A percentile compares a stretch with the other conserved stretches of the same genome.
phyloP scores from a whole-genome alignment of 2,797 vertebrate species.

The Xiphophorus birchmanni region DNA sequence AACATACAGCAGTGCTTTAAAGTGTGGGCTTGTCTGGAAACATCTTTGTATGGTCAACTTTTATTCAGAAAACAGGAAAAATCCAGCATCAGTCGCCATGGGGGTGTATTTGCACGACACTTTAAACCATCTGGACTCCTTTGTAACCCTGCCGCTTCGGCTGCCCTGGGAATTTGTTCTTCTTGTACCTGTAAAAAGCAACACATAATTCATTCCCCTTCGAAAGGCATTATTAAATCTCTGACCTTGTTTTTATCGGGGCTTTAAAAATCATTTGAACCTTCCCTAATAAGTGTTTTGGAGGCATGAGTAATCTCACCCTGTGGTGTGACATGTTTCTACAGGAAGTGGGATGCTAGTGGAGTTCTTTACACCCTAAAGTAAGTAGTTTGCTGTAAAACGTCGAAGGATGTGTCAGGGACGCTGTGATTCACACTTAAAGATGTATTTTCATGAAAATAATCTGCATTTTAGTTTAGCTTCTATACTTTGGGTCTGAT shows the following conservation, averaged over 20 bases:
- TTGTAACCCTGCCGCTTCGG: constrained; percentile 59
- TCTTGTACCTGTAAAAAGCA: constrained; percentile 67
- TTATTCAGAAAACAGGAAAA: not conserved
- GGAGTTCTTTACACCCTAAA: not conserved
- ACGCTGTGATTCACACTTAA: not conserved
- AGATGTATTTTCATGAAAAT: not conserved
- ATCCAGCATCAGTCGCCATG: not conserved
- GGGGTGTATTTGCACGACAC: not conserved
- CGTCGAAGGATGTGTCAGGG: not conserved
- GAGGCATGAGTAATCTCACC: not conserved
- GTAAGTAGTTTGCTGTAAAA: not conserved
- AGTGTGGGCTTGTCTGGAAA: constrained; percentile 8
- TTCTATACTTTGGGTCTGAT: not conserved
- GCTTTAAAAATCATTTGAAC: not conserved
- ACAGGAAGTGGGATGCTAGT: not conserved
- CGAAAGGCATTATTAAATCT: not conserved
- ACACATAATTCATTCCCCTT: not conserved
- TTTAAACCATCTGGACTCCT: constrained; percentile 58
- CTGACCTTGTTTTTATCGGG: not conserved
- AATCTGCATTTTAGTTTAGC: not conserved
- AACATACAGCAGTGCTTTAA: constrained; percentile 7
- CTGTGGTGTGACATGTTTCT: constrained; percentile 2
- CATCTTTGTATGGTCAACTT: constrained; percentile 4
- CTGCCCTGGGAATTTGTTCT: constrained; percentile 49
- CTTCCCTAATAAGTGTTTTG: not conserved